Evolutionary conservation across 2,113 vertebrate genomes (phyloP), one percentile per base, ranked within the genome.

Genomic region (Ondatra zibethicus): DNA sequence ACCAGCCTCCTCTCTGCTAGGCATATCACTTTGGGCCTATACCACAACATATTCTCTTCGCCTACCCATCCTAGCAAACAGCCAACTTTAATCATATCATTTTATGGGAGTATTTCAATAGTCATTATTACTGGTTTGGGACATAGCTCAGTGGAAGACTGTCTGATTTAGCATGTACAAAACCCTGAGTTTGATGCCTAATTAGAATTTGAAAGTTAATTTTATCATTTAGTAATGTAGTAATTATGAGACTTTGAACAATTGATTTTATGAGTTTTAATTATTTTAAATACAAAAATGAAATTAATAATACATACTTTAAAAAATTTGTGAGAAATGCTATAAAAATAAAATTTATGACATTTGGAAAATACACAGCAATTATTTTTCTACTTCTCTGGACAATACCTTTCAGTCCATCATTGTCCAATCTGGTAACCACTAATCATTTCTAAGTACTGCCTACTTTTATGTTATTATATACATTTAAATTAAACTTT

Each of bases 401-500:
- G n/a, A 55, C 42, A 85, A 91, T 66, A 73, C 2, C 7, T 92
- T 36, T 91, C 58, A 93, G 39, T 78, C 0, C 1, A 66, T 2
- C 1, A 16, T 0, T 63, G 39, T 39, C 39, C 27, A 86, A 12
- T 89, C 36, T 13, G 11, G 36, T 61, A 45, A 17, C 25, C 61
- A 76, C 17, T 87, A 73, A 47, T 8, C 16, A 52, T 3, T 0
- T 85, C 19, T 58, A 78, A 17, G 3, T 89, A 84, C 92, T 90
- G 75, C 84, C 84, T 76, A 73, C 58, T 76, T 90, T 94, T 92
- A 93, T 52, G 85, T 73, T 88, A 55, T 73, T 87, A 39, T 87
- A 96, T 91, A 17, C 86, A 70, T 63, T 92, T 87, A 96, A 96
- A 91, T 95, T 45, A 91, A 68, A 96, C 89, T 88, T 66, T 85